A percentile compares a stretch with the other conserved stretches of the same genome.
Evolutionary conservation across 2,113 vertebrate species (phyloP).

Genomic region (Planiliza haematocheilus): DNA sequence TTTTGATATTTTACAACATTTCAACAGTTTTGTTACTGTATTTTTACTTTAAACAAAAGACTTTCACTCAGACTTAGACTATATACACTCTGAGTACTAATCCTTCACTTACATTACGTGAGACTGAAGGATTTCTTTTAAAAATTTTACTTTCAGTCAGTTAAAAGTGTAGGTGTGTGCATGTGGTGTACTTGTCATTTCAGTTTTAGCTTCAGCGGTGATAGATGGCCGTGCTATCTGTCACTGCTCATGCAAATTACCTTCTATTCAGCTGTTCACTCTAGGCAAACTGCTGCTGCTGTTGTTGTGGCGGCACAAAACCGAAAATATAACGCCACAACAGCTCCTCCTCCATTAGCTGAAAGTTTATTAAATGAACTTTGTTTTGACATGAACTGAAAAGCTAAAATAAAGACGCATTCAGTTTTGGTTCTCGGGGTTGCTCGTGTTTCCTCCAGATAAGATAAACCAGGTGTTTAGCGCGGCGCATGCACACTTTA

Average conservation of each 20-base stretch:
- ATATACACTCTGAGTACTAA: no score
- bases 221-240: not conserved
- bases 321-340: not conserved
- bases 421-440: not conserved
- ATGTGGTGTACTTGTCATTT: not conserved
- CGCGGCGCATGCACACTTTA: not conserved
- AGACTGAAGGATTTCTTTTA: not conserved
- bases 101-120: not conserved
- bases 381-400: not conserved
- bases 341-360: conserved; percentile 2
- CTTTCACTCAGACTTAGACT: no score
- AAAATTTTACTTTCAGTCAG: not conserved
- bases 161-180: not conserved
- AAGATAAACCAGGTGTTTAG: conserved; percentile 11
- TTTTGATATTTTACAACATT: no score
- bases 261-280: not conserved
- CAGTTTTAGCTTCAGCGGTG: not conserved
- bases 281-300: conserved; percentile 2
- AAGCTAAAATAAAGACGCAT: not conserved
- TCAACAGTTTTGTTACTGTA: no score
- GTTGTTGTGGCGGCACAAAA: not conserved
- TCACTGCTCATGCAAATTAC: conserved; percentile 16
- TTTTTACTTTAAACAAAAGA: no score
- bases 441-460: conserved; percentile 13
- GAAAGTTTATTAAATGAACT: not conserved